phyloP scores from a whole-genome alignment of 1,140 invertebrate species.

The Venustaconcha ellipsiformis region DNA sequence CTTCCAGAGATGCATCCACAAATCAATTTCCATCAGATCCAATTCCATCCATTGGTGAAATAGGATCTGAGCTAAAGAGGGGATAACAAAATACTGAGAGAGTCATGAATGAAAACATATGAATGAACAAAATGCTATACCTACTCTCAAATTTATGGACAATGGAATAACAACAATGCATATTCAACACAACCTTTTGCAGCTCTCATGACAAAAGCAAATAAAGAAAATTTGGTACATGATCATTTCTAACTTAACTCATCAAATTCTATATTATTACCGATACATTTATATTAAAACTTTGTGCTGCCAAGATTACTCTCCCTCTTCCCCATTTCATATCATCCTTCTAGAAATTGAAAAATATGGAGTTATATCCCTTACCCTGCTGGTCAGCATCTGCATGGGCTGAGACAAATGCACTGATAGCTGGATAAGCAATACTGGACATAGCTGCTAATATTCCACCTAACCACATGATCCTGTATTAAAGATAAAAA shows the following conservation, averaged over 20 bases:
- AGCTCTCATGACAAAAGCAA: not conserved
- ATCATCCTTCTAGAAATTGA: not conserved
- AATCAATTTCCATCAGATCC: no score
- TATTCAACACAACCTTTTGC: no score
- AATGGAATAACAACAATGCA: not conserved
- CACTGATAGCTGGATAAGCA: constrained; percentile 99
- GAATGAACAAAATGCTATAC: no score
- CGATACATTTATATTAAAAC: not conserved
- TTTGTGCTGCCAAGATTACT: not conserved
- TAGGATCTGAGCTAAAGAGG: no score
- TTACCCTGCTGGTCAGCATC: constrained; percentile 94
- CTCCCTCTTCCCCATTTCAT: not conserved
- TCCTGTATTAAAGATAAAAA: constrained; percentile 74
- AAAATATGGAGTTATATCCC: not conserved
- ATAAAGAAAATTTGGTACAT: not conserved
- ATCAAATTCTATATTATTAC: no score
- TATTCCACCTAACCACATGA: constrained; percentile 99
- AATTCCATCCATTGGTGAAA: no score
- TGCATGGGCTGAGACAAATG: constrained; percentile 97
- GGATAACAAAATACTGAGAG: no score
- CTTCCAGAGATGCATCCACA: no score
- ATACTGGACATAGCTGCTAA: constrained; percentile 91
- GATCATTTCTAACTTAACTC: not conserved
- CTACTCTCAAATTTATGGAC: no score
- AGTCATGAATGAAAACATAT: no score